Conservation (phyloP, 2,888 invertebrate genomes). For the Ennomos quercinarius region DNA sequence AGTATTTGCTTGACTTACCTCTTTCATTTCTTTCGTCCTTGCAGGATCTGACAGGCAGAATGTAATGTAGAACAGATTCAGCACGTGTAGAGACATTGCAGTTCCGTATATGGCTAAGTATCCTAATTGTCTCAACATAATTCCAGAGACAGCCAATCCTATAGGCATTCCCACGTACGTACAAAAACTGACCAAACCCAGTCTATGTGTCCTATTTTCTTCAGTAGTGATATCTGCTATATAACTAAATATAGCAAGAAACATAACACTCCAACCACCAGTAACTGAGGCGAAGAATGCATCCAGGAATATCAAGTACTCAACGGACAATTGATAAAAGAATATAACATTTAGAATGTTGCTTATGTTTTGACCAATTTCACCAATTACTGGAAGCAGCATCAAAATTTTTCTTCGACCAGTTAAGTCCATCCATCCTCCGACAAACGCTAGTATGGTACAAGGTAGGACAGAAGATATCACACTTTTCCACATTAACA, state of each 20-base stretch:
- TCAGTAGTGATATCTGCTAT: slow-evolving; percentile 48
- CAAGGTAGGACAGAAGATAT: slow-evolving; percentile 90
- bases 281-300: slow-evolving; percentile 44
- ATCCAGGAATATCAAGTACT: slow-evolving; percentile 68
- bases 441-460: slow-evolving; percentile 89
- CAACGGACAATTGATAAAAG: slow-evolving; percentile 89
- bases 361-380: slow-evolving; percentile 88
- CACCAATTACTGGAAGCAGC: slow-evolving; percentile 89
- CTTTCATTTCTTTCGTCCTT: slow-evolving; percentile 43
- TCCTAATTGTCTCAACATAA: slow-evolving; percentile 45
- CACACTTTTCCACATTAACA: slow-evolving; percentile 91
- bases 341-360: slow-evolving; percentile 89
- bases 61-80: slow-evolving; percentile 44
- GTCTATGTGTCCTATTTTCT: slow-evolving; percentile 47
- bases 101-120: slow-evolving; percentile 48
- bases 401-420: slow-evolving; percentile 89
- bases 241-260: slow-evolving; percentile 46
- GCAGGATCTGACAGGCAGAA: slow-evolving; percentile 43
- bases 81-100: slow-evolving; percentile 36
- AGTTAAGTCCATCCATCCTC: slow-evolving; percentile 88
- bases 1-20: slow-evolving; percentile 36
- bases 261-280: slow-evolving; percentile 46
- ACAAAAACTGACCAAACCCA: slow-evolving; percentile 50
- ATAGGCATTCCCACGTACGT: slow-evolving; percentile 49
- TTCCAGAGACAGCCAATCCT: slow-evolving; percentile 47